Evolutionary conservation across 2,113 vertebrate genomes (phyloP), one percentile per base, ranked within the genome.

Genomic region (Sakesphorus luctuosus): DNA sequence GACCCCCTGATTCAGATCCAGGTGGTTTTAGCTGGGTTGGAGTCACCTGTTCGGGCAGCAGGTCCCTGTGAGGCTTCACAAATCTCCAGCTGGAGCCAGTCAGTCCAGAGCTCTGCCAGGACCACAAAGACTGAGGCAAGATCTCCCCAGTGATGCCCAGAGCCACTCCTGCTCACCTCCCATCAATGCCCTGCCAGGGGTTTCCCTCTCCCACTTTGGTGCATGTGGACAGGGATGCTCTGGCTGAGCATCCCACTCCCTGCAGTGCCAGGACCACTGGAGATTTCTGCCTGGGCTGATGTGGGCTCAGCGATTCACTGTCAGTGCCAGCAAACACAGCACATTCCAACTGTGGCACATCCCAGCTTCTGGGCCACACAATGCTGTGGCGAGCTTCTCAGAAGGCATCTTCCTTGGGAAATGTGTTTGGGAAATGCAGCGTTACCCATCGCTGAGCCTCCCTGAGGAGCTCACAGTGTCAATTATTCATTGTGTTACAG

Each of bases 371-470:
- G 8, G 74, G 47, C 44, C 86, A 65, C 7, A 1, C 0, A 9
- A 5, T 59, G 67, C 65, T 16, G 24, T 4, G 24, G 40, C 73
- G 68, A 62, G 69, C 56, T 95, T 88, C 84, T 88, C 77, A 83
- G 85, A 81, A 84, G 79, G 84, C 18, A 11, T 75, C 87, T 88
- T 94, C 75, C 91, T 50, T 69, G 72, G 84, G 93, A 91, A 73
- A 72, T 66, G 82, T 67, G 69, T 96, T 90, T 93, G 95, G 97
- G 96, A 97, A 97, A 95, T 84, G 95, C 83, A 13, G 65, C 76
- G 89, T 91, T 92, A 35, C 78, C 86, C 81, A 18, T 68, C 2
- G 4, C 77, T 1, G 18, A 55, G 31, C 74, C 87, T 95, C 94
- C 95, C 96, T 16, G 23, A 49, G 95, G 96, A 95, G 69, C 46